Percentiles rank a stretch among this genome's conserved stretches.
Conservation (phyloP, 2,797 vertebrate species). For the Aldrovandia affinis region DNA sequence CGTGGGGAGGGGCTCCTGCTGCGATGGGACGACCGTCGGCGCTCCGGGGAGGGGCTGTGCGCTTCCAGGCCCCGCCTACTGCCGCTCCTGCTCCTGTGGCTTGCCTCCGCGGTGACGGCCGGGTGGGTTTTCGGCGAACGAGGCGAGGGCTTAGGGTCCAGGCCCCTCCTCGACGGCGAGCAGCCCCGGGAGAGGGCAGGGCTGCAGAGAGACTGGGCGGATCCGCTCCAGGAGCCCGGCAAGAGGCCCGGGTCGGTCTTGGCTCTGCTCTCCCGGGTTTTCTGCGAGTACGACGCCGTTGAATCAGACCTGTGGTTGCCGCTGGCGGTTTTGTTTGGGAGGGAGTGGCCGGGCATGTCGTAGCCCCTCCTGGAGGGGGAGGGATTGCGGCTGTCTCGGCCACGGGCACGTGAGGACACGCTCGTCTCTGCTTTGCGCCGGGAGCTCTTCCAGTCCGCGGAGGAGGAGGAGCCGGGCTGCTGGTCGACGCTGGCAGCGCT, state of each 20-base stretch:
- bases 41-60: slow-evolving; percentile 68
- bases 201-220: slow-evolving; percentile 66
- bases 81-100: slow-evolving; percentile 64
- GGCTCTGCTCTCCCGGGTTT: slow-evolving; percentile 36
- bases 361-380: slow-evolving; percentile 38
- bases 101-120: slow-evolving; percentile 49
- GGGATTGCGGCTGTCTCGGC: slow-evolving; percentile 34
- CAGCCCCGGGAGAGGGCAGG: slow-evolving; percentile 56
- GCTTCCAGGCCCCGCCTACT: slow-evolving; percentile 68
- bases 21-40: slow-evolving; percentile 48
- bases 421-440: slow-evolving; percentile 49
- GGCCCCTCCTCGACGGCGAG: slow-evolving; percentile 48
- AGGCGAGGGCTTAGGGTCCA: slow-evolving; percentile 39
- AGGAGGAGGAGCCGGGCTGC: slow-evolving; percentile 50
- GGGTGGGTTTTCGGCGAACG: slow-evolving; percentile 44
- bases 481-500: slow-evolving; percentile 55
- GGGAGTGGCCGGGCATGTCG: slow-evolving; percentile 35
- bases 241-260: slow-evolving; percentile 56
- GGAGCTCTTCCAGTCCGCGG: slow-evolving; percentile 54
- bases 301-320: slow-evolving; percentile 51
- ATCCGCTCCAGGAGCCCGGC: slow-evolving; percentile 68
- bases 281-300: slow-evolving; percentile 34
- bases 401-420: slow-evolving; percentile 19
- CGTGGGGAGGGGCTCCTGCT: slow-evolving; percentile 33
- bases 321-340: slow-evolving; percentile 24